Evolutionary conservation across 2,797 vertebrate species (phyloP), one percentile per base, ranked within the genome.

Genomic region (Adelosebastes latens): DNA sequence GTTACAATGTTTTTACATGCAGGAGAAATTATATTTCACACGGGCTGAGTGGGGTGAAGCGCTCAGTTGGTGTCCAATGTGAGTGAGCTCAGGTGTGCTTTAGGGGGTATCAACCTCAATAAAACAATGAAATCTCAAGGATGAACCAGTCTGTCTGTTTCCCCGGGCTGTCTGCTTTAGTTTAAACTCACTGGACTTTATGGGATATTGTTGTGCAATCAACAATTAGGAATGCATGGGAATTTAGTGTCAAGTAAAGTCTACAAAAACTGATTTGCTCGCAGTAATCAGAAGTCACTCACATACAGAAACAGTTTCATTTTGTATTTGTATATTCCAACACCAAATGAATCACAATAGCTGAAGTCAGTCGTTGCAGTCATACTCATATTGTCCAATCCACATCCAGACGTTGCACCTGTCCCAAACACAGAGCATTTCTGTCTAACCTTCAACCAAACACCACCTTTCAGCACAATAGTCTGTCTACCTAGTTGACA

Each of bases 51-150:
- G 49, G 63, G 22, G 79, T 82, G 46, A 68, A 31, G 65, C 25
- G 78, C 77, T 75, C 75, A 82, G 81, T 70, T 85, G 79, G 84
- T 77, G 84, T 42, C 69, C 56, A 64, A n/a, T 73, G 67, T 79
- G 84, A 81, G 62, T 24, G 69, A 85, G 80, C 81, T 88, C 87
- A 87, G 83, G 79, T 87, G 83, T 81, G 75, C 74, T 77, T 79
- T 18, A 36, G 53, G 10, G 36, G 65, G 60, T 36, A 67, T 79
- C 69, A 75, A n/a, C 31, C 64, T 77, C 64, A 78, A 75, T 69
- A 79, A 87, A 84, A 82, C 64, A 72, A 75, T 61, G 11, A 20
- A 70, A 73, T 77, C 64, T 79, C 16, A 32, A 71, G 52, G 81
- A 74, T 70, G 34, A 84, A 61, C 32, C 49, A 5, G 25, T 61